Evolutionary conservation across 2,888 invertebrate species (phyloP), one percentile per base, ranked within the genome.

Genomic region (Dynastes grantii): DNA sequence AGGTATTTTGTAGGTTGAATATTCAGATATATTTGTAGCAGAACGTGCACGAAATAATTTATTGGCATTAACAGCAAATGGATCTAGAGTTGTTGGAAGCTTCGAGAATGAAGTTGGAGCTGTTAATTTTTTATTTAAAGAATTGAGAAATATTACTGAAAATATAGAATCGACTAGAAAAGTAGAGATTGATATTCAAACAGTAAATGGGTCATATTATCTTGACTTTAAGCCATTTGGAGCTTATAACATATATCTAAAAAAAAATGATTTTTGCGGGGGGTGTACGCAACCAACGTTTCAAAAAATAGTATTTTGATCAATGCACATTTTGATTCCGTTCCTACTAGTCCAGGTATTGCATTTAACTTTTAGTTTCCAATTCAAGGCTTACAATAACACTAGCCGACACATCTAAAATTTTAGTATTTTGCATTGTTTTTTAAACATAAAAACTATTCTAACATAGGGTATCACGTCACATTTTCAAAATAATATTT

Each of bases 251-350:
- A 92, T 94, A 83, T 98, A 98, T 89, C 92, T n/a, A n/a, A n/a
- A n/a, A n/a, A n/a, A n/a, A n/a, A n/a, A n/a, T n/a, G n/a, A n/a
- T n/a, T n/a, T n/a, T n/a, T n/a, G n/a, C n/a, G n/a, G n/a, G n/a
- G n/a, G n/a, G 87, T 96, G 71, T 85, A 86, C 49, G 85, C 88
- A 80, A 73, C 32, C 2, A 75, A 78, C 75, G 29, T 29, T 32
- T 87, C 88, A 63, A 87, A 90, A 4, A 90, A 87, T 85, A 87
- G 90, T 80, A 89, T 98, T 80, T 90, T 98, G 85, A 89, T 98
- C 83, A 98, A 98, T 90, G 96, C 97, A 86, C 98, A 98, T 90
- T 97, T 94, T 90, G 98, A 98, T 90, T 93, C 95, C 76, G 95
- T 97, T 83, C 92, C 95, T 49, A 95, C 78, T 37, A 78, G 78